phyloP scores from a whole-genome alignment of 2,888 invertebrate species.

The Rotaria magnacalcarata region DNA sequence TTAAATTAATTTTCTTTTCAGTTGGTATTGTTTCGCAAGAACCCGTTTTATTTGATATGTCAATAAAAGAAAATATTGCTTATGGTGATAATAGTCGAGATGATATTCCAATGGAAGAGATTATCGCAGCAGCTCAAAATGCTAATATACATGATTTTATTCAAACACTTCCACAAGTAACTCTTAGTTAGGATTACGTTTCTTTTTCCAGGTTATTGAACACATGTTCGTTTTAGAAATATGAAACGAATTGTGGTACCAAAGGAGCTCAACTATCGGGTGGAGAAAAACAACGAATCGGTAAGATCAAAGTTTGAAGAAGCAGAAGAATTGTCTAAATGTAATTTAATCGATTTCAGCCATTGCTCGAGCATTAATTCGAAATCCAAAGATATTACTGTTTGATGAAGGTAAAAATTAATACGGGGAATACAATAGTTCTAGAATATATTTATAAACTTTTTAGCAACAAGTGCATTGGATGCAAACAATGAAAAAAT shows the following conservation, averaged over 20 bases:
- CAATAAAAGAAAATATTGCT: constrained; percentile 57
- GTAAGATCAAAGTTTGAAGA: constrained; percentile 47
- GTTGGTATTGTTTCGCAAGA: constrained; percentile 58
- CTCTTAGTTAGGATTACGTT: too few relatives aligned
- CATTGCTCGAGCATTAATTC: constrained; percentile 58
- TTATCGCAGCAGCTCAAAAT: constrained; percentile 52
- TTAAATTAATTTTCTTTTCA: too few relatives aligned
- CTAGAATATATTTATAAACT: too few relatives aligned
- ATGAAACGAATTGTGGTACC: constrained; percentile 60
- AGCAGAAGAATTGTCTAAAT: too few relatives aligned
- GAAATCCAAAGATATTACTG: constrained; percentile 68
- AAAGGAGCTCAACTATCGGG: constrained; percentile 59
- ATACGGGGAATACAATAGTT: too few relatives aligned
- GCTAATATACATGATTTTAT: constrained; percentile 58
- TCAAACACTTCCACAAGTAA: too few relatives aligned
- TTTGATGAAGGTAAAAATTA: constrained; percentile 53
- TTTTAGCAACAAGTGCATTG: too few relatives aligned
- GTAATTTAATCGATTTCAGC: constrained; percentile 49
- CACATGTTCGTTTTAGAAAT: too few relatives aligned
- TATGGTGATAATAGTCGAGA: constrained; percentile 54
- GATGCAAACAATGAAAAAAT: too few relatives aligned
- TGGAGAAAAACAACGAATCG: constrained; percentile 59
- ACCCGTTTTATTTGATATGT: constrained; percentile 59
- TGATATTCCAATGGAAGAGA: constrained; percentile 46
- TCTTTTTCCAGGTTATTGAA: constrained; percentile 47